Evolutionary conservation across 2,888 invertebrate species (phyloP), one percentile per base, ranked within the genome.

Genomic region (Panorpa germanica): DNA sequence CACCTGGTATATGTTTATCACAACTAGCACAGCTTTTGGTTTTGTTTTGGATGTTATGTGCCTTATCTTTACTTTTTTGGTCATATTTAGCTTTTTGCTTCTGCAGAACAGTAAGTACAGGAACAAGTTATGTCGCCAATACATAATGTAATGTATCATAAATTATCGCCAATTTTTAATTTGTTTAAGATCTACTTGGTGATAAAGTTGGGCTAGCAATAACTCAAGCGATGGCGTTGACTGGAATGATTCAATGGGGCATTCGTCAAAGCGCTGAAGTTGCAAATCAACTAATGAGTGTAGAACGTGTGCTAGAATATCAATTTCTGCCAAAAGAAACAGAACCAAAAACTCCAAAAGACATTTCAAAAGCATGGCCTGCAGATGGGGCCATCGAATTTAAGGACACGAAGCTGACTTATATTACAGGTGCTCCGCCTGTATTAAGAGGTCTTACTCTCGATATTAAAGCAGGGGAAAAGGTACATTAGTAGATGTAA

Each of bases 351-450:
- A 42, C 43, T 31, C 22, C 28, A 3, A 22, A 26, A 5, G 28
- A 23, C 19, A 6, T 38, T n/a, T 10, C 28, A 4, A 37, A 37
- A 31, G 23, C 24, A 7, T 69, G 68, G 69, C 68, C 68, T 0
- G 39, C 40, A 2, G 43, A 51, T 4, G 68, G 67, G 6, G 46
- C 47, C 37, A 52, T 68, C 12, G 43, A 44, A 22, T 67, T 68
- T 38, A 46, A 50, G 18, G 43, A 60, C 21, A 53, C 65, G 38
- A 58, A 53, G 21, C 47, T 75, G 29, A 65, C 80, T 4, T 86
- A 88, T 55, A 63, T 82, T 39, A 63, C 73, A 39, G 82, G 74
- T n/a, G 55, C 78, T 32, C 82, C 83, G 45, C 65, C 85, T 21
- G 83, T 85, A 20, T 61, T 88, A 34, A 70, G 71, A 32, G 71